Evolutionary conservation across 2,113 vertebrate genomes (phyloP).

Genomic region (Eudorcas thomsonii): DNA sequence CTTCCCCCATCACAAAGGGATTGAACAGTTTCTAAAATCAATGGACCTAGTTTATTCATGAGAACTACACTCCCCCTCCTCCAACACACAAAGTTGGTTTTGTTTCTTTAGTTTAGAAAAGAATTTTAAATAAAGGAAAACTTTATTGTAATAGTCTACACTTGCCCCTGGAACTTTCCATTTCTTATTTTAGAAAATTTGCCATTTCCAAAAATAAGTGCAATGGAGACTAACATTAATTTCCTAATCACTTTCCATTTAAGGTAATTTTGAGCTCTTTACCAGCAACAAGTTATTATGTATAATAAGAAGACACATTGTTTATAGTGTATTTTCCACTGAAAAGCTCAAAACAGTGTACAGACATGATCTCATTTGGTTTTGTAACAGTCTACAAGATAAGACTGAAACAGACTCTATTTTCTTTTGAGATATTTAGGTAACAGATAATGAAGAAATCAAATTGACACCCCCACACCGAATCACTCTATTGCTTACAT

Average conservation of each 20-base stretch:
- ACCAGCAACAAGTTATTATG: neutral
- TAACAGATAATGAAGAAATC: constrained; percentile 23
- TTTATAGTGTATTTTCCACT: constrained; percentile 7
- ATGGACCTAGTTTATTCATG: neutral
- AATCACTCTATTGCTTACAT: neutral
- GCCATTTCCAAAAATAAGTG: constrained; percentile 19
- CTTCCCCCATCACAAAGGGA: neutral
- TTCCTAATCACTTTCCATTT: neutral
- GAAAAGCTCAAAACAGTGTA: neutral
- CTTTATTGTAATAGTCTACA: neutral
- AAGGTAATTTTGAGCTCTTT: constrained; percentile 9
- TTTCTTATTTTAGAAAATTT: constrained; percentile 23
- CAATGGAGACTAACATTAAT: neutral
- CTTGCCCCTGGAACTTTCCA: neutral
- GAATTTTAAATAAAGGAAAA: constrained; percentile 22
- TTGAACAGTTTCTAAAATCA: neutral
- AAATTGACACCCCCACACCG: neutral
- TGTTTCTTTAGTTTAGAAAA: neutral
- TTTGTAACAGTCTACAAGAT: constrained; percentile 20
- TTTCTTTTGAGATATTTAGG: constrained; percentile 45
- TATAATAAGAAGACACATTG: neutral
- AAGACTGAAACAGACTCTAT: constrained; percentile 5
- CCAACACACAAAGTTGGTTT: neutral
- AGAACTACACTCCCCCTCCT: neutral
- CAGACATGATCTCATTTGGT: constrained; percentile 51